Conservation (phyloP, 2,888 invertebrate genomes). For the Furcula furcula region DNA sequence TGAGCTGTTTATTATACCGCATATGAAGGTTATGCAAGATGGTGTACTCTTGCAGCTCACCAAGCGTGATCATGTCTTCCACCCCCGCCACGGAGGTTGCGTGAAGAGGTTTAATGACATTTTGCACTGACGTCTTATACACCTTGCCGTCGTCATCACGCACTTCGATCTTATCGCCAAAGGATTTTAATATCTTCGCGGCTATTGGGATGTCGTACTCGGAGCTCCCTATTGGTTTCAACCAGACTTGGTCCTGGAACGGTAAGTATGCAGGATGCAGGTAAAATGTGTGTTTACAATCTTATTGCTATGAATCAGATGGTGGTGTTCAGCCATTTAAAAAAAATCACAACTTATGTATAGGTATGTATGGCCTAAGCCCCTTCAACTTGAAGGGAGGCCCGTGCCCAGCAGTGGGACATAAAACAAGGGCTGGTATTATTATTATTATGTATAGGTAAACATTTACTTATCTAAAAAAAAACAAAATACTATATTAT, state of each 20-base stretch:
- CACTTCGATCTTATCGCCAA: constrained; percentile 88
- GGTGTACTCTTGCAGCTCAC: constrained; percentile 96
- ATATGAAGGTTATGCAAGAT: constrained; percentile 95
- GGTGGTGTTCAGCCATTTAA: too few relatives aligned
- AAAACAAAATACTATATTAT: too few relatives aligned
- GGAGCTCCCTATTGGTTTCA: constrained; percentile 85
- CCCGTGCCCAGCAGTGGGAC: too few relatives aligned
- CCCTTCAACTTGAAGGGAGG: too few relatives aligned
- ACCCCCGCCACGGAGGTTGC: constrained; percentile 90
- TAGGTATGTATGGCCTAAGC: too few relatives aligned
- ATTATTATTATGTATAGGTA: too few relatives aligned
- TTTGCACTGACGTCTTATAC: constrained; percentile 79
- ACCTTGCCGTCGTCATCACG: constrained; percentile 93
- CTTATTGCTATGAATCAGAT: too few relatives aligned
- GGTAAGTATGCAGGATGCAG: not conserved
- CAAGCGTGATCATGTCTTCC: constrained; percentile 97
- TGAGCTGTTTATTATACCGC: constrained; percentile 92
- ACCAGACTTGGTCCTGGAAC: constrained; percentile 92
- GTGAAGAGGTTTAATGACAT: constrained; percentile 88
- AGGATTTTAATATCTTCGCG: constrained; percentile 89
- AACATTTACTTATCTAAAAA: too few relatives aligned
- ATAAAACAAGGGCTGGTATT: too few relatives aligned
- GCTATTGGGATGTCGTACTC: constrained; percentile 94
- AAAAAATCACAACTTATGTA: too few relatives aligned
- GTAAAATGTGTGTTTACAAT: not conserved